Evolutionary conservation across 2,113 vertebrate genomes (phyloP).

Genomic region (Bombycilla garrulus): DNA sequence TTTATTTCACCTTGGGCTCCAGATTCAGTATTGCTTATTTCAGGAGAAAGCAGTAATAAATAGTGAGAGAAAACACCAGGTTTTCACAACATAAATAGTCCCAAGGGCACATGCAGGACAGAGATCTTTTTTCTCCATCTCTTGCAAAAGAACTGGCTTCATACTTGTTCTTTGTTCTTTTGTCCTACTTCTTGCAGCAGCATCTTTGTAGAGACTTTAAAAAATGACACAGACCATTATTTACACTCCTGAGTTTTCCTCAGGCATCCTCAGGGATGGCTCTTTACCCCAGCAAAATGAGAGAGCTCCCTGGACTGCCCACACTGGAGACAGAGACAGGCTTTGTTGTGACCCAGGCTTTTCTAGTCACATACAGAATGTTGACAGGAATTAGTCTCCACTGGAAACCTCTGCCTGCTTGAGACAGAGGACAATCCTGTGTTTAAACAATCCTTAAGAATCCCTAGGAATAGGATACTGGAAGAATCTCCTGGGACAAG

Average conservation of each 20-base stretch:
- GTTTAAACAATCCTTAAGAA: background rate
- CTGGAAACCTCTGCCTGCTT: background rate
- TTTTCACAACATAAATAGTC: background rate
- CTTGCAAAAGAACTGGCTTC: background rate
- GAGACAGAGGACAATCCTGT: background rate
- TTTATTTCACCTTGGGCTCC: background rate
- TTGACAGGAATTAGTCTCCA: background rate
- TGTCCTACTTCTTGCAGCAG: conserved; percentile 8
- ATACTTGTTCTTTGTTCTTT: background rate
- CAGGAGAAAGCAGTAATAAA: background rate
- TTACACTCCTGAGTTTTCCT: background rate
- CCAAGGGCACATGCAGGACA: background rate
- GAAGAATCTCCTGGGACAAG: background rate
- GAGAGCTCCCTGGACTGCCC: background rate
- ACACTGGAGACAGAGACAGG: background rate
- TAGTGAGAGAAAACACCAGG: background rate
- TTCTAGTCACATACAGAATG: background rate
- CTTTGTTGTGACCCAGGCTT: background rate
- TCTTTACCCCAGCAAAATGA: background rate
- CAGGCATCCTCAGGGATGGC: background rate
- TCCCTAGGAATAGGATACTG: background rate
- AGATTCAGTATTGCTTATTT: background rate
- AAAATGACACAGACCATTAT: background rate
- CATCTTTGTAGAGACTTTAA: background rate
- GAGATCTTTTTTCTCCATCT: background rate